Percentiles rank a stretch among this genome's conserved stretches.
Evolutionary conservation across 2,888 invertebrate species (phyloP).

Genomic region (Venusia cambrica): DNA sequence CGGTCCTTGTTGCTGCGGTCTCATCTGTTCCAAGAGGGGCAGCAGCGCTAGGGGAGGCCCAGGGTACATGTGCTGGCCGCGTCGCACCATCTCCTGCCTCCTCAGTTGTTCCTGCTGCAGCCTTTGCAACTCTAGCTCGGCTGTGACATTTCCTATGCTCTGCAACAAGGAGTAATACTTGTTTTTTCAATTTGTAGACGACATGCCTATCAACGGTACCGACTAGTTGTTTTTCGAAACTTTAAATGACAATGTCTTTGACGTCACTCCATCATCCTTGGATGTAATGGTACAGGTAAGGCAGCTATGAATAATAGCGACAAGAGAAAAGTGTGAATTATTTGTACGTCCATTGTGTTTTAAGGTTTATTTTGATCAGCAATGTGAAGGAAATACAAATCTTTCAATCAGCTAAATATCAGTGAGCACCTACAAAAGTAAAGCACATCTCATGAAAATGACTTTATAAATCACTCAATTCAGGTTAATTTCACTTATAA

Average conservation of each 20-base stretch:
- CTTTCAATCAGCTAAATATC: constrained; percentile 9
- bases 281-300: too few species aligned
- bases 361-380: too few species aligned
- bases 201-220: constrained; percentile 4
- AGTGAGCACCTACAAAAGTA: too few species aligned
- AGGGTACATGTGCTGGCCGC: constrained; percentile 70
- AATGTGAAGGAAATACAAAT: background rate
- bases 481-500: constrained; percentile 21
- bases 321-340: too few species aligned
- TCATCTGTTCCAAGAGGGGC: constrained; percentile 86
- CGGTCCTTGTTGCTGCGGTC: constrained; percentile 63
- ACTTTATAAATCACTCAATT: constrained; percentile 19
- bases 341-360: too few species aligned
- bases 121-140: constrained; percentile 85
- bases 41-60: constrained; percentile 85
- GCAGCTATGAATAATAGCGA: too few species aligned
- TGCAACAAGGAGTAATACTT: too few species aligned
- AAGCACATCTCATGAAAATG: constrained; percentile 14
- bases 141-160: constrained; percentile 70
- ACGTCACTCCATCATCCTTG: too few species aligned
- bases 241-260: too few species aligned
- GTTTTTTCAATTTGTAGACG: background rate
- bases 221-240: too few species aligned
- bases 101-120: constrained; percentile 84
- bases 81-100: constrained; percentile 78